Evolutionary conservation across 2,888 invertebrate genomes (phyloP).

Genomic region (Phortica okadai): DNA sequence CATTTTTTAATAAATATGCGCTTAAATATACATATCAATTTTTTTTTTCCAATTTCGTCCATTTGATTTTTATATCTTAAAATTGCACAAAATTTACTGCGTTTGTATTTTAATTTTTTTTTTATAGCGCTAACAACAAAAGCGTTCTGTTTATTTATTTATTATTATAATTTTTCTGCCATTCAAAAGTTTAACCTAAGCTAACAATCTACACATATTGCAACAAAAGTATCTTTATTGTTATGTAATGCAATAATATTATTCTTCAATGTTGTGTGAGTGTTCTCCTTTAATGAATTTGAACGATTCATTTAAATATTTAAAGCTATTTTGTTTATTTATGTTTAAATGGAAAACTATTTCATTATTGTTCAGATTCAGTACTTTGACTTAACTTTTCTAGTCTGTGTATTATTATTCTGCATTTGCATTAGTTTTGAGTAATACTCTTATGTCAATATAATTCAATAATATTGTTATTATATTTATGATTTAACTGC

Average conservation of each 20-base stretch:
- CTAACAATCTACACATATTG: no score
- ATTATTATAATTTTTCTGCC: no score
- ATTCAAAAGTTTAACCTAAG: no score
- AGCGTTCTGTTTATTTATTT: no score
- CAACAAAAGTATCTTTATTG: no score
- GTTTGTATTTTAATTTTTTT: no score
- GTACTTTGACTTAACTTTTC: background rate
- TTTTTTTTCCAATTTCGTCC: no score
- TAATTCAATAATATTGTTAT: no score
- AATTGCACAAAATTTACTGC: no score
- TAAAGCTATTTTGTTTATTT: slow-evolving; percentile 62
- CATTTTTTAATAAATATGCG: slow-evolving; percentile 4
- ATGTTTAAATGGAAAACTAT: slow-evolving; percentile 52
- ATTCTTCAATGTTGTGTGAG: background rate
- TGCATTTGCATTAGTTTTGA: slow-evolving; percentile 4
- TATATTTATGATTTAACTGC: background rate
- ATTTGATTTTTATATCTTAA: no score
- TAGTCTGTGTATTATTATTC: slow-evolving; percentile 4
- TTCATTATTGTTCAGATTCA: slow-evolving; percentile 49
- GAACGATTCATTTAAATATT: slow-evolving; percentile 35
- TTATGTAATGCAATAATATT: no score
- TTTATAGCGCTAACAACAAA: no score
- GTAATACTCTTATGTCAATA: background rate
- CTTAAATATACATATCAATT: background rate
- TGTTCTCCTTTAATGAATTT: background rate